Evolutionary conservation across 2,797 vertebrate species (phyloP).

Genomic region (Alosa sapidissima): DNA sequence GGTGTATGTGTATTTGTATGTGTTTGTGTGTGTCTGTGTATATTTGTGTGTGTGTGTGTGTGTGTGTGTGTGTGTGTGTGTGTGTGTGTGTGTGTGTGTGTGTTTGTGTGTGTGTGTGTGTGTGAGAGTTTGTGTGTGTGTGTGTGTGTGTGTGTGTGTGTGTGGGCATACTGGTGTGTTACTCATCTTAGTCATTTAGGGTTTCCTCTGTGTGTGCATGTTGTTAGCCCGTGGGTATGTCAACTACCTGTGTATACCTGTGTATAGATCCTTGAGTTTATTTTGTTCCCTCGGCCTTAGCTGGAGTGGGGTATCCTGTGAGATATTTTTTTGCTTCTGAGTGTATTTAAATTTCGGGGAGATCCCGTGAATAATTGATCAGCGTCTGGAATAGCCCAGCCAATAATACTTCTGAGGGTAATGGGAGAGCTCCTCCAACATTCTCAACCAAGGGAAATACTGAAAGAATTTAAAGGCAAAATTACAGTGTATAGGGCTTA

Average conservation of each 20-base stretch:
- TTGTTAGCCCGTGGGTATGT: conserved; percentile 37
- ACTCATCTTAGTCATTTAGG: background rate
- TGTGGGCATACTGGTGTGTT: background rate
- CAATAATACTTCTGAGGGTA: background rate
- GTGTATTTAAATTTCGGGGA: background rate
- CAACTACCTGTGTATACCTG: too few species aligned
- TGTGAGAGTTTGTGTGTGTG: background rate
- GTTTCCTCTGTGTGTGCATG: background rate
- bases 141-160: background rate
- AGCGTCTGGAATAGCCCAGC: background rate
- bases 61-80: background rate
- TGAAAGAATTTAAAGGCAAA: background rate
- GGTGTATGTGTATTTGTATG: too few species aligned
- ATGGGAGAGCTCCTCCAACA: too few species aligned
- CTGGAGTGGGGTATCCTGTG: background rate
- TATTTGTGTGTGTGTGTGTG: background rate
- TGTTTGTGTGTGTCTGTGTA: background rate
- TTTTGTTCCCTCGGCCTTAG: background rate
- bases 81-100: conserved; percentile 1
- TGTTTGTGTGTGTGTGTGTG: too few species aligned
- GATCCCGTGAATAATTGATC: conserved; percentile 19
- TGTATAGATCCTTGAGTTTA: background rate
- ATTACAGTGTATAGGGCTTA: background rate
- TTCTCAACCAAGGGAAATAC: background rate
- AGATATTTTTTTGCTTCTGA: background rate